phyloP scores from a whole-genome alignment of 37 sponge, comb jelly and placozoan genomes.

The Agelas oroides region DNA sequence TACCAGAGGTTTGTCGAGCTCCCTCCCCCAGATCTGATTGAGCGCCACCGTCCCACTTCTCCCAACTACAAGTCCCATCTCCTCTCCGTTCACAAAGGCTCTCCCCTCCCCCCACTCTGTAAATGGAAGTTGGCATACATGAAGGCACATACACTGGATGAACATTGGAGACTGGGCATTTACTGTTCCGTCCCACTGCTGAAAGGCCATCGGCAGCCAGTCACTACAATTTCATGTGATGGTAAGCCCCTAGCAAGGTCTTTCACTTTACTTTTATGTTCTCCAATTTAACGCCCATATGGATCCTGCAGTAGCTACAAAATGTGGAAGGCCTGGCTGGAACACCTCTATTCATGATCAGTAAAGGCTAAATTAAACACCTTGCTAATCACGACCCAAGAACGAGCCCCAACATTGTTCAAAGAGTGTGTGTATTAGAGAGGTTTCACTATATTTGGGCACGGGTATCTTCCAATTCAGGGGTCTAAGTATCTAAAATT shows the following conservation, averaged over 20 bases:
- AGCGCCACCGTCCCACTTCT: not conserved
- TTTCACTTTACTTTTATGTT: not conserved
- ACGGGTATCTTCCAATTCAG: no score
- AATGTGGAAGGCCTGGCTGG: no score
- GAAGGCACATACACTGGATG: slow-evolving; percentile 52
- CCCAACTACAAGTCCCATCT: not conserved
- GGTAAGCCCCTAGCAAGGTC: slow-evolving; percentile 67
- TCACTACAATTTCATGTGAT: slow-evolving; percentile 71
- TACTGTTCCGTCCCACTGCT: slow-evolving; percentile 63
- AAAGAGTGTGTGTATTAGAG: no score
- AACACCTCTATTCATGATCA: no score
- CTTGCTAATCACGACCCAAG: no score
- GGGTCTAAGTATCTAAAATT: no score
- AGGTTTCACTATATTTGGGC: no score
- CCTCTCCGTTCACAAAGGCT: no score
- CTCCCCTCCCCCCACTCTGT: slow-evolving; percentile 17
- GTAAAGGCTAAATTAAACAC: no score
- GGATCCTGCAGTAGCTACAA: no score
- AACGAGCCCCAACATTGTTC: no score
- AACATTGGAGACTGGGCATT: slow-evolving; percentile 77
- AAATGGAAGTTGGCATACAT: slow-evolving; percentile 81
- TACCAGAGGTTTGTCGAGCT: not conserved
- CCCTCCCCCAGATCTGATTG: not conserved
- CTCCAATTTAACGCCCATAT: not conserved
- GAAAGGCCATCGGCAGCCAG: slow-evolving; percentile 72